Evolutionary conservation across 2,113 vertebrate species (phyloP), one percentile per base, ranked within the genome.

Genomic region (Rhineura floridana): DNA sequence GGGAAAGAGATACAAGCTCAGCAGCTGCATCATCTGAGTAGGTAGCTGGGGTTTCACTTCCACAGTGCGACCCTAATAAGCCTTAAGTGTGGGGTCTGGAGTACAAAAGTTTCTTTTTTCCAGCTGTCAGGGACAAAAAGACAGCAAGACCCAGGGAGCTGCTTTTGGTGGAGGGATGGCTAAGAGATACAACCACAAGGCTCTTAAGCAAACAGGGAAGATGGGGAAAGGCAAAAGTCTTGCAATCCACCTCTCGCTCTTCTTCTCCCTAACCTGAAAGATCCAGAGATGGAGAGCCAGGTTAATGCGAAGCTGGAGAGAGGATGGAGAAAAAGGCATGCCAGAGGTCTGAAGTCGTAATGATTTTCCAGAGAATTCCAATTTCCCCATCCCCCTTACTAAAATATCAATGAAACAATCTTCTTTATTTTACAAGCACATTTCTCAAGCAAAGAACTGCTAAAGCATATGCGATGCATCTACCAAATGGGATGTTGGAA

Each of bases 391-490:
- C n/a, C 36, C 36, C 69, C 33, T 19, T 69, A 67, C 44, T 83
- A 82, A 88, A 67, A 50, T 77, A 73, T 76, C 69, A 19, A 62
- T 77, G 48, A 81, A 89, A 88, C 48, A 42, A 76, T 86, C 87
- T 88, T 30, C 77, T 89, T 78, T 83, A 12, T 81, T 89, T 88
- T 84, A 86, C 48, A 88, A 63, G 50, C 42, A 39, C 52, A 77
- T 78, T 76, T 84, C 59, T 55, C 13, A 17, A 89, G 30, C 23
- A 33, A 39, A 85, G 67, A 86, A 85, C 59, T 89, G 85, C 73
- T 90, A 81, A 50, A 77, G 36, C 12, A 0, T 89, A 87, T 63
- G 67, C 4, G 59, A 89, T 77, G 52, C 9, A 30, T 77, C 79
- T 89, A 77, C 75, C 76, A 84, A 86, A 78, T 67, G 36, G 33